These are phyloP conservation scores for Aphelocoma coerulescens DNA, from an alignment of 2,113 vertebrate genomes.

Conservation along the genomic window DNA sequence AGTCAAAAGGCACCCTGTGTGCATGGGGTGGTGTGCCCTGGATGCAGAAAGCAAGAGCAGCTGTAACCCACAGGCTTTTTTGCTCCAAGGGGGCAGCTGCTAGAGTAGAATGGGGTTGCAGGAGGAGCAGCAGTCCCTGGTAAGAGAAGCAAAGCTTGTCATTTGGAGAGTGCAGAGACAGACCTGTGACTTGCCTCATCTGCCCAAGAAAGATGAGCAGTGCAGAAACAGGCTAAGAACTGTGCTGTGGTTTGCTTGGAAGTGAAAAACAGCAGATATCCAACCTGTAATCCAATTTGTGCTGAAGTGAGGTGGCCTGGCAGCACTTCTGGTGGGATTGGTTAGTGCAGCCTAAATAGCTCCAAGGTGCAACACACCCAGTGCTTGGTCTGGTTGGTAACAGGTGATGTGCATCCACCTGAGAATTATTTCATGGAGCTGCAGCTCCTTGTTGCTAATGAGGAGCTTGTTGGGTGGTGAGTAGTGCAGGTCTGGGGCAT, in stretches of 20 bases:
- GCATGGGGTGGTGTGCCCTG: not conserved
- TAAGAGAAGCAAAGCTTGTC: not conserved
- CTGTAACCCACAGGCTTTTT: not conserved
- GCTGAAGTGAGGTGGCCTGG: not conserved
- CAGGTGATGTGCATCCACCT: no score
- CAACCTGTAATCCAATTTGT: not conserved
- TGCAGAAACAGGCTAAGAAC: not conserved
- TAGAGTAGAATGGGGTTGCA: not conserved
- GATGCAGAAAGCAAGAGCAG: not conserved
- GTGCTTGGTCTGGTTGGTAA: not conserved
- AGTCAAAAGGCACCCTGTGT: not conserved
- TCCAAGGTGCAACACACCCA: no score
- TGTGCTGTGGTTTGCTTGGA: not conserved
- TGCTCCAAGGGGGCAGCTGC: not conserved
- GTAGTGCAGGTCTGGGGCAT: not conserved
- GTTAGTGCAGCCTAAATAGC: not conserved
- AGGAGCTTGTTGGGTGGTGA: not conserved
- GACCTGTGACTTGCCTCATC: not conserved
- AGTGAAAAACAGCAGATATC: fast-evolving
- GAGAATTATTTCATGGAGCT: not conserved
- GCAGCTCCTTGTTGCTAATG: not conserved
- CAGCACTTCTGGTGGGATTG: not conserved
- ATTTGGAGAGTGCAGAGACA: not conserved
- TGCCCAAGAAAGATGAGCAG: fast-evolving
- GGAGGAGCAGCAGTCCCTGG: not conserved